phyloP scores from a whole-genome alignment of 2,888 invertebrate species.

The Alsophila aescularia region DNA sequence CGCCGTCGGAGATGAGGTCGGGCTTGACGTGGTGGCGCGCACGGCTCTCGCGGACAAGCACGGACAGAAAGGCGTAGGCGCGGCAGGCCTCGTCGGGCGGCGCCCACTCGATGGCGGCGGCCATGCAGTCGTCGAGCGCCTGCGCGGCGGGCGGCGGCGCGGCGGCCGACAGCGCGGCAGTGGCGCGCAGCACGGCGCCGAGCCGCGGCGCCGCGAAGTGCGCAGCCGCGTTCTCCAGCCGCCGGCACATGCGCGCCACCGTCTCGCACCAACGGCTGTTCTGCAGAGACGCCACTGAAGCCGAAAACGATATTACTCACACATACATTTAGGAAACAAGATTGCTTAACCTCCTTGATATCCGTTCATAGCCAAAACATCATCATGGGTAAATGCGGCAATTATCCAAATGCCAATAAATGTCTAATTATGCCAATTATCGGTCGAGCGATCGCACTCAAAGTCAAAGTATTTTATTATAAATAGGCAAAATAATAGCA shows the following conservation, averaged over 20 bases:
- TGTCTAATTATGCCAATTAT: no score
- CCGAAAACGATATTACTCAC: no score
- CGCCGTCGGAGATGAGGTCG: slow-evolving; percentile 51
- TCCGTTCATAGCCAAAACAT: no score
- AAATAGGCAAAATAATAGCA: no score
- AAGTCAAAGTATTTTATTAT: no score
- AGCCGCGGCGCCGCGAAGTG: slow-evolving; percentile 92
- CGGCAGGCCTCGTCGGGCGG: slow-evolving; percentile 93
- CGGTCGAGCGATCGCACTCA: no score
- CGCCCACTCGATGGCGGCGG: slow-evolving; percentile 90
- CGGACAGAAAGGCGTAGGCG: slow-evolving; percentile 86
- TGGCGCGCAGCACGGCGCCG: slow-evolving; percentile 88
- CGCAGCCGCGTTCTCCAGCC: slow-evolving; percentile 91
- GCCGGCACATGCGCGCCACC: slow-evolving; percentile 90
- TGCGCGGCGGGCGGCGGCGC: slow-evolving; percentile 52
- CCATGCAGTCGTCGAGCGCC: slow-evolving; percentile 90
- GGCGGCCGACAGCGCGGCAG: slow-evolving; percentile 71
- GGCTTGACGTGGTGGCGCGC: slow-evolving; percentile 50
- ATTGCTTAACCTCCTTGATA: no score
- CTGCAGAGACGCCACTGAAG: slow-evolving; percentile 87
- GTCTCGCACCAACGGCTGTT: slow-evolving; percentile 93
- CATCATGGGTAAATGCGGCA: no score
- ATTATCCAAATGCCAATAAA: no score
- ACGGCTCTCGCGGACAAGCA: slow-evolving; percentile 49
- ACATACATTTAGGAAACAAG: no score